Conservation (phyloP, 2,888 invertebrate genomes). For the Coremacera marginata region DNA sequence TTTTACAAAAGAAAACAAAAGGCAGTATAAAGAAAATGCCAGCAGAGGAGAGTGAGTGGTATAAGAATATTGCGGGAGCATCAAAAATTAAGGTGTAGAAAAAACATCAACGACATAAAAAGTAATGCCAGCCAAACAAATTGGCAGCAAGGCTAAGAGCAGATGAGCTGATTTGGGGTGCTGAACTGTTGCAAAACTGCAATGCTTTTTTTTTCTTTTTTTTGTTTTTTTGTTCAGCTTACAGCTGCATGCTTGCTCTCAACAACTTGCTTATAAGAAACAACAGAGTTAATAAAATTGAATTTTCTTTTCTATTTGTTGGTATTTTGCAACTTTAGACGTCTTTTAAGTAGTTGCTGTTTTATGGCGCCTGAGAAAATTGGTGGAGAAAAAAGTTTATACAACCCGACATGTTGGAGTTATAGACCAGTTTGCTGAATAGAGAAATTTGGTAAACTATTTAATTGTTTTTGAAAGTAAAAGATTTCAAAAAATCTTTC, state of each 20-base stretch:
- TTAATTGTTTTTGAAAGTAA: too few relatives aligned
- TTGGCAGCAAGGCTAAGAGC: not conserved
- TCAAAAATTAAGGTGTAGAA: not conserved
- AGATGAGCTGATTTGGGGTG: not conserved
- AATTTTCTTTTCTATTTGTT: not conserved
- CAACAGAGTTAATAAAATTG: constrained; percentile 7
- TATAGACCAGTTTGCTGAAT: too few relatives aligned
- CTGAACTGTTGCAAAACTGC: not conserved
- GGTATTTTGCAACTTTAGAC: not conserved
- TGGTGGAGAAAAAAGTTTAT: not conserved
- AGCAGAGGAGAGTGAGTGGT: not conserved
- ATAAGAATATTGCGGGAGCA: not conserved
- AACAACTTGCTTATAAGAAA: not conserved
- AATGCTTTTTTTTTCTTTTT: not conserved
- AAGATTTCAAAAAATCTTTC: too few relatives aligned
- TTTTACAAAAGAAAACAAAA: constrained; percentile 29
- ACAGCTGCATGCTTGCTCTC: not conserved
- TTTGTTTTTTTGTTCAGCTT: too few relatives aligned
- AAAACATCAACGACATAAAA: too few relatives aligned
- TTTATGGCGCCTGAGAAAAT: not conserved
- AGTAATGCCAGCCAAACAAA: too few relatives aligned
- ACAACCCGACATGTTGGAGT: too few relatives aligned
- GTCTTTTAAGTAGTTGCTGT: not conserved
- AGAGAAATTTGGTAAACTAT: too few relatives aligned
- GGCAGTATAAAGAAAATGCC: not conserved